Conservation (phyloP, 2,888 invertebrate genomes). For the Hanleya hanleyi region DNA sequence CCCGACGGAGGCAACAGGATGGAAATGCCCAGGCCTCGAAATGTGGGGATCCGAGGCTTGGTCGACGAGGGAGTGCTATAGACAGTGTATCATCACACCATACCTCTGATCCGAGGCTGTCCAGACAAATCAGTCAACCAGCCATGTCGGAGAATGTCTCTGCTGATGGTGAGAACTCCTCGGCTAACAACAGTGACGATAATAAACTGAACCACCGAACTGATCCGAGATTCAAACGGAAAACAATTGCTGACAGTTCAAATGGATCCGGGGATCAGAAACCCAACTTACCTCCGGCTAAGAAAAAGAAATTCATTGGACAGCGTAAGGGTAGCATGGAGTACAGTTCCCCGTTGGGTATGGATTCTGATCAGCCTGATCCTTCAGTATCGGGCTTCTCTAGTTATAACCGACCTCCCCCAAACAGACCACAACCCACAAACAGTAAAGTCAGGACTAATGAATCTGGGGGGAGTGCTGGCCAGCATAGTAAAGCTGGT, state of each 20-base stretch:
- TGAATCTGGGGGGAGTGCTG: background rate
- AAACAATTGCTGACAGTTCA: constrained; percentile 40
- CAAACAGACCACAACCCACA: constrained; percentile 17
- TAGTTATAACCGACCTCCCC: constrained; percentile 63
- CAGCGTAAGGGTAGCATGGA: constrained; percentile 67
- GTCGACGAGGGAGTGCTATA: background rate
- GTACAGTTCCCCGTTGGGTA: constrained; percentile 68
- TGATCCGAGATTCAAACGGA: constrained; percentile 71
- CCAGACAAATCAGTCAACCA: background rate
- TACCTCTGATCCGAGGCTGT: background rate
- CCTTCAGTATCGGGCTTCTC: constrained; percentile 49
- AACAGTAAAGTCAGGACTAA: background rate
- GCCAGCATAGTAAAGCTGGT: background rate
- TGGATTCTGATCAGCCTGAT: constrained; percentile 48
- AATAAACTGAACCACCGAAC: constrained; percentile 64
- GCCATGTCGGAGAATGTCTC: background rate
- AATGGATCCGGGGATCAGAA: background rate
- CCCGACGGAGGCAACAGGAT: background rate
- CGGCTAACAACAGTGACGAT: background rate
- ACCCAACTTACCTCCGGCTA: background rate
- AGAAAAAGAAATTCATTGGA: constrained; percentile 43
- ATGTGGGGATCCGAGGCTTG: background rate
- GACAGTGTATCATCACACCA: background rate
- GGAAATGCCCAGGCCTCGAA: background rate
- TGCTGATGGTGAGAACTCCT: background rate